Base-by-base conservation (phyloP, 2,888 invertebrate species). In the Hemicrepidius hirtus region DNA sequence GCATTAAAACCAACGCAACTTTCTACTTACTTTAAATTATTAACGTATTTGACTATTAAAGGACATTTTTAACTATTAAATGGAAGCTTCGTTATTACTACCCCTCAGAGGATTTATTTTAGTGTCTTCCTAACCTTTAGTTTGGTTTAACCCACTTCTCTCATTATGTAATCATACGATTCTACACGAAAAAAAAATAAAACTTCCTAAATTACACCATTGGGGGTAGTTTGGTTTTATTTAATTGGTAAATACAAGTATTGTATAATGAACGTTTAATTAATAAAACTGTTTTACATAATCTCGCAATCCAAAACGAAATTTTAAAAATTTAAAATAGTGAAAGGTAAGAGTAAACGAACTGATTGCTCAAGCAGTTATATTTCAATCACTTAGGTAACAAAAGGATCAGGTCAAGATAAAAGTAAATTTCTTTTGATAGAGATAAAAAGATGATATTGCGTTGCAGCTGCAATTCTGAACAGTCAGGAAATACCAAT, bases 401-500 rank as follows among this genome's bases (percentile, higher is more conserved):
- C 21, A 21, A 49, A 10, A 5, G 20, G 18, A 4, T 0, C 21
- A 49, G 12, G 21, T n/a, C n/a, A n/a, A n/a, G 21, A 49, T 12
- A 21, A 49, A 49, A 49, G 21, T 49, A 21, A 49, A 12, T 21
- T 49, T 9, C 9, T 21, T 12, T 10, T n/a, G 49, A 21, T 12
- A 2, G 49, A 49, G 12, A 21, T 21, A 49, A 21, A 21, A 49
- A n/a, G 21, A 21, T 49, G 21, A 49, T 49, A 49, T 21, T 16
- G 3, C 10, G 46, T 46, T 46, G 46, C 46, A 46, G 46, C 16
- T 46, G 46, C 46, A 46, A 46, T 46, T 9, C 46, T 53, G 53
- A 53, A 16, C 32, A 55, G 49, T 35, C 13, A 18, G 13, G 35
- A 32, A 28, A 55, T 35, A 18, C 35, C 55, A 55, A 55, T 32